phyloP scores from a whole-genome alignment of 2,113 vertebrate species.

The Urocynchramus pylzowi region DNA sequence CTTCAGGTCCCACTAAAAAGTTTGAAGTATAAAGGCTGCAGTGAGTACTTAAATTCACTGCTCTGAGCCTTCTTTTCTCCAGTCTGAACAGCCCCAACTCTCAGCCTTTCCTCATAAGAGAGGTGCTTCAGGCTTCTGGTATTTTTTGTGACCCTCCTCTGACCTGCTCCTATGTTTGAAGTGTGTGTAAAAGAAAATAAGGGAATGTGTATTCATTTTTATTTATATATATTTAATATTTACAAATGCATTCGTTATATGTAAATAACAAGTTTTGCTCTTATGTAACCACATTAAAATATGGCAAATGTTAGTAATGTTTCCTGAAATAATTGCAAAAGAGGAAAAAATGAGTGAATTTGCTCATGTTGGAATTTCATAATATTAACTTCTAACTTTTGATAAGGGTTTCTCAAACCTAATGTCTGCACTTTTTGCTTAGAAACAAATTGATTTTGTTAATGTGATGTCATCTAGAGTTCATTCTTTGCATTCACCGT shows the following conservation, averaged over 20 bases:
- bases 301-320: background rate
- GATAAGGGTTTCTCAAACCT: background rate
- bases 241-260: background rate
- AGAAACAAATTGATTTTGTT: background rate
- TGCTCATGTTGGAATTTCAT: background rate
- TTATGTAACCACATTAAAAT: background rate
- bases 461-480: background rate
- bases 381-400: background rate
- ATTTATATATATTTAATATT: background rate
- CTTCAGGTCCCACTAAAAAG: background rate
- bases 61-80: background rate
- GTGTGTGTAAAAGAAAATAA: background rate
- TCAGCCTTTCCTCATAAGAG: background rate
- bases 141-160: background rate
- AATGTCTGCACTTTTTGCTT: background rate
- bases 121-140: background rate
- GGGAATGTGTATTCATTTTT: background rate
- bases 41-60: background rate
- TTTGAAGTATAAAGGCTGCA: background rate
- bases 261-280: background rate
- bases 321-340: background rate
- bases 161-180: rapidly evolving
- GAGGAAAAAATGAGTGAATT: background rate
- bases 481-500: background rate
- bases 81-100: background rate